Evolutionary conservation across 1,140 invertebrate species (phyloP), one percentile per base, ranked within the genome.

Genomic region (Panulirus ornatus): DNA sequence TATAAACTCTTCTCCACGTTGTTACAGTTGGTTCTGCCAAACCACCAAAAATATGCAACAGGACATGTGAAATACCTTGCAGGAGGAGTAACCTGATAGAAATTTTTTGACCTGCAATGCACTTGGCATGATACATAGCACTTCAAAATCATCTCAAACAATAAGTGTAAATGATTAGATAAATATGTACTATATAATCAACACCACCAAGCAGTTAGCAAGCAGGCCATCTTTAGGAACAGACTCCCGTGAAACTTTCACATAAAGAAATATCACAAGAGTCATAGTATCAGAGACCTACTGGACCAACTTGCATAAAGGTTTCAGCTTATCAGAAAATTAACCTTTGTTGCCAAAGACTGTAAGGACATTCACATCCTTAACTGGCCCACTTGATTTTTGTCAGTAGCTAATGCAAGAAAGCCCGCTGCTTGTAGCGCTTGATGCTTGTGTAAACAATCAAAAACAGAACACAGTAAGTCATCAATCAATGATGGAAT

Each of bases 141-240:
- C 70, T 82, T 83, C 75, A 89, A 82, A 89, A 83, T 82, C 66
- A 83, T 73, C 71, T 83, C 66, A 83, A 89, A 58, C 66, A 89
- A 38, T 81, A 89, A 76, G 79, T 89, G 88, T 89, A 89, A 89
- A 83, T 88, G 86, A 88, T 83, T 89, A 89, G 88, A 84, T 89
- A 89, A 89, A 89, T 89, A 89, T 89, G 88, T 89, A 89, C 88
- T 89, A 89, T 89, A 89, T 83, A 89, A 89, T 89, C 81, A 89
- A 89, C 88, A 89, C 79, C 88, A 89, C 76, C 88, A 89, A 84
- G 88, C 88, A 83, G 78, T 89, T 58, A 89, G 88, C 88, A 89
- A 89, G 88, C 88, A 89, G 88, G 88, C 88, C 88, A 84, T 89
- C 88, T 83, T 70, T 89, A 89, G 88, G 88, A 89, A 89, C 88